These are phyloP conservation scores for Sebastes minor DNA, from an alignment of 2,797 vertebrate species.

Conservation along the genomic window DNA sequence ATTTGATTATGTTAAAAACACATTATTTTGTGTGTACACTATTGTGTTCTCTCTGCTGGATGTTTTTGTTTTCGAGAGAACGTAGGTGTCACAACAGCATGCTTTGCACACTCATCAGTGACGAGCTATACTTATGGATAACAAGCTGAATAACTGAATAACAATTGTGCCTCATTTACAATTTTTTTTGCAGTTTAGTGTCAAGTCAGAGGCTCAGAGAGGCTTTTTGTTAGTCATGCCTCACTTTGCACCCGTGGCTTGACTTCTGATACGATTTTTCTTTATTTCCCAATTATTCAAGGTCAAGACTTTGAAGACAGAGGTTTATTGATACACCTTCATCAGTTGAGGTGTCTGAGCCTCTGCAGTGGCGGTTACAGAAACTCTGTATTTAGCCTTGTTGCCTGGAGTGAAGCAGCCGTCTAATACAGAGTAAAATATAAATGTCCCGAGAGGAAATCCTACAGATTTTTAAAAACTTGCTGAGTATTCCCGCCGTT, in stretches of 20 bases:
- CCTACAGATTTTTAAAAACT: not conserved
- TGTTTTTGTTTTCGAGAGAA: not conserved
- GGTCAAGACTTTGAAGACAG: not conserved
- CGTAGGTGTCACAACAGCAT: not conserved
- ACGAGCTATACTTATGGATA: constrained; percentile 32
- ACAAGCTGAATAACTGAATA: constrained; percentile 33
- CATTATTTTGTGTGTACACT: not conserved
- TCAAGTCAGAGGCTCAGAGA: not conserved
- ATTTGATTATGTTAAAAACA: not conserved
- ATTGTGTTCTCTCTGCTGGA: not conserved
- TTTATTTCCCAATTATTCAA: constrained; percentile 5
- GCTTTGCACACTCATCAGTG: constrained; percentile 11
- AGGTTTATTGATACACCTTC: not conserved
- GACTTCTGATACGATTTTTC: not conserved
- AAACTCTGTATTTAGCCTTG: not conserved
- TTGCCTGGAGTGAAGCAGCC: not conserved
- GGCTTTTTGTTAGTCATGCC: constrained; percentile 1
- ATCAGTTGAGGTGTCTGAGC: constrained; percentile 12
- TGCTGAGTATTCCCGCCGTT: not conserved
- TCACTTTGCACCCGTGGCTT: not conserved
- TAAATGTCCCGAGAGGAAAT: not conserved
- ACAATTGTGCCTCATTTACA: constrained; percentile 31
- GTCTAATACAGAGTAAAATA: not conserved
- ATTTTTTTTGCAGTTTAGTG: not conserved
- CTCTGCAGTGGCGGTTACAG: not conserved